Percentiles rank a stretch among this genome's conserved stretches.
These are phyloP conservation scores for Sylvilagus floridanus DNA, from an alignment of 2,797 vertebrate species.

Conservation along the genomic window DNA sequence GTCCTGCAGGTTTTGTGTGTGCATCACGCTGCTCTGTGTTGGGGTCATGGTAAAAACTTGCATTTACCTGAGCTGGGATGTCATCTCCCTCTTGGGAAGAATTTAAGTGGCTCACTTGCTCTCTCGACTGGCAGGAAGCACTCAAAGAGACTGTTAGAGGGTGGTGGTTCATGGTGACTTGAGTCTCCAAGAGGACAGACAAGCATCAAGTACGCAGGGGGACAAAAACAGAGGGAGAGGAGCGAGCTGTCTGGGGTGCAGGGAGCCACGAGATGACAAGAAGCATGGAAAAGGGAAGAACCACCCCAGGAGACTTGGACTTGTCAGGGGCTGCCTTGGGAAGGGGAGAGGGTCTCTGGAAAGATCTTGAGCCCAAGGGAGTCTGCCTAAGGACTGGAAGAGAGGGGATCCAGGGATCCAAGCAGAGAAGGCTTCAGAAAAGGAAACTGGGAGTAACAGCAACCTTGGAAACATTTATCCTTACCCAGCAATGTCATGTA, in stretches of 20 bases:
- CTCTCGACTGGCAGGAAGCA: neutral
- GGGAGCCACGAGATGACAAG: neutral
- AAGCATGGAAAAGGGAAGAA: neutral
- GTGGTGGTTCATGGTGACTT: neutral
- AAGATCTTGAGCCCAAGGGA: neutral
- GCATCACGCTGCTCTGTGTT: accelerated
- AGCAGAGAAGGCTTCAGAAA: neutral
- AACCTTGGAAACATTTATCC: conserved; percentile 35
- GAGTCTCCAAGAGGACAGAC: conserved; percentile 6
- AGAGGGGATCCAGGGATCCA: too few species aligned
- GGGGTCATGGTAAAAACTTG: neutral
- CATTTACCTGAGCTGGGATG: neutral
- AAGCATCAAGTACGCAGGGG: neutral
- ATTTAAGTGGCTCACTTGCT: neutral
- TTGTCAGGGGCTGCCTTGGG: neutral
- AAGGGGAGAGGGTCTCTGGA: neutral
- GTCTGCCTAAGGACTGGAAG: neutral
- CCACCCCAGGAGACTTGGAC: neutral
- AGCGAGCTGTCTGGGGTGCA: neutral
- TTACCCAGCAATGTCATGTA: conserved; percentile 15
- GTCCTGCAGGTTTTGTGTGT: neutral
- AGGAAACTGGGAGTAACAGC: neutral
- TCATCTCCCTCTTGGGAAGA: neutral
- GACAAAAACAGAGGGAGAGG: neutral
- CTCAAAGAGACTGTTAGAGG: neutral